A percentile compares a stretch with the other conserved stretches of the same genome.
Evolutionary conservation across 2,888 invertebrate species (phyloP).

Genomic region (Chrysolina oricalcia): DNA sequence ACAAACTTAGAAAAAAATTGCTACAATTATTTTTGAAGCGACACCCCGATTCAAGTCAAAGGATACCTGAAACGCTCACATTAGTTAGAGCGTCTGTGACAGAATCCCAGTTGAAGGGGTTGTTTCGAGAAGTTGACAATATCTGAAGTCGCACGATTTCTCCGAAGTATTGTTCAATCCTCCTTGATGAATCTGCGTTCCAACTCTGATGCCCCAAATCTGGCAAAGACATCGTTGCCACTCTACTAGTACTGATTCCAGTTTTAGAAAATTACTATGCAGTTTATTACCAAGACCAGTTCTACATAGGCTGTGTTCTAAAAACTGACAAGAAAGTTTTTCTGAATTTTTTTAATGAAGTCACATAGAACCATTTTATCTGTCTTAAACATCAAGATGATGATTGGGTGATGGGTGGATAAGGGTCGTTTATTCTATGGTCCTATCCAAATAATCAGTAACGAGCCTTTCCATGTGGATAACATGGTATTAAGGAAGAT

Average conservation of each 20-base stretch:
- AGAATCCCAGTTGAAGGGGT: conserved; percentile 8
- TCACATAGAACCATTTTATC: conserved; percentile 1
- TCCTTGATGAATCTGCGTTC: no score
- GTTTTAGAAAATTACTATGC: conserved; percentile 6
- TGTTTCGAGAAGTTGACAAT: conserved; percentile 17
- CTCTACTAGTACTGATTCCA: neutral
- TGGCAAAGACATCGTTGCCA: no score
- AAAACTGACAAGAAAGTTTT: no score
- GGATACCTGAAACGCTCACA: conserved; percentile 21
- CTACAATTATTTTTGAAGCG: neutral
- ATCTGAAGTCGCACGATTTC: no score
- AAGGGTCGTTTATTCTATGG: no score
- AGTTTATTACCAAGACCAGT: conserved; percentile 8
- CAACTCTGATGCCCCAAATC: no score
- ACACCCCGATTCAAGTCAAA: conserved; percentile 24
- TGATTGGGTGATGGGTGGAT: conserved; percentile 12
- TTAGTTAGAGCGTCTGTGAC: conserved; percentile 18
- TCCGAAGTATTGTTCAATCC: no score
- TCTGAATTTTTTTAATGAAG: no score
- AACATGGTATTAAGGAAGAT: no score
- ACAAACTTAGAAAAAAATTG: conserved; percentile 12
- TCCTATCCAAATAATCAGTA: no score
- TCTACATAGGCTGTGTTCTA: neutral
- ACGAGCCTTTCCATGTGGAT: no score
- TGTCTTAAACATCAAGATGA: conserved; percentile 12